These are phyloP conservation scores for Patiria miniata DNA, from an alignment of 35 echinoderm and acorn worm genomes.

Conservation along the genomic window DNA sequence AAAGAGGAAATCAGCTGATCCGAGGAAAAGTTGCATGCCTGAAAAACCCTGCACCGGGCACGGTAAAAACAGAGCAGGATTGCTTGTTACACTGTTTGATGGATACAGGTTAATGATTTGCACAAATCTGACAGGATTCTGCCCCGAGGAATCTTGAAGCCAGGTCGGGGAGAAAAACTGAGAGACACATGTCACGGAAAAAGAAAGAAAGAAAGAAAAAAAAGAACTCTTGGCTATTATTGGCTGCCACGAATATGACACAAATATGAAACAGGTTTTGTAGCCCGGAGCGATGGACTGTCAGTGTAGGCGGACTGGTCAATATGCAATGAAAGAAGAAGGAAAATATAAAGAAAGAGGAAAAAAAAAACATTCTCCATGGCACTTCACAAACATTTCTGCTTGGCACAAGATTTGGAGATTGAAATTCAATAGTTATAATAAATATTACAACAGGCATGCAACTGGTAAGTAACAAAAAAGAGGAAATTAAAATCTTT, in stretches of 20 bases:
- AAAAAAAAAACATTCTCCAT: too few species aligned
- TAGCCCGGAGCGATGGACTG: background rate
- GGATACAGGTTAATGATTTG: constrained; percentile 10
- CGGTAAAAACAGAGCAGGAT: too few species aligned
- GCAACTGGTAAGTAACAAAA: too few species aligned
- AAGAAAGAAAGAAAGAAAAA: background rate
- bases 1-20: too few species aligned
- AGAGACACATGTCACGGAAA: constrained; percentile 8
- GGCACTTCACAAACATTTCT: too few species aligned
- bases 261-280: constrained; percentile 8
- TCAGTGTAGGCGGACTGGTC: constrained; percentile 1
- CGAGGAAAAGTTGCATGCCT: too few species aligned
- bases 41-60: too few species aligned
- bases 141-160: background rate
- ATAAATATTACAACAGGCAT: too few species aligned
- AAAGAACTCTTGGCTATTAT: background rate
- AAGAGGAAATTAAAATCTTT: too few species aligned
- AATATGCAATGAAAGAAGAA: background rate
- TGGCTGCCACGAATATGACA: background rate
- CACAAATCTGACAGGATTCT: constrained; percentile 7
- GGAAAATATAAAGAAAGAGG: too few species aligned
- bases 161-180: background rate
- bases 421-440: too few species aligned
- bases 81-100: background rate
- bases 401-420: too few species aligned